Conservation (phyloP, 2,797 vertebrate species). For the Platyrinchus mystaceus region DNA sequence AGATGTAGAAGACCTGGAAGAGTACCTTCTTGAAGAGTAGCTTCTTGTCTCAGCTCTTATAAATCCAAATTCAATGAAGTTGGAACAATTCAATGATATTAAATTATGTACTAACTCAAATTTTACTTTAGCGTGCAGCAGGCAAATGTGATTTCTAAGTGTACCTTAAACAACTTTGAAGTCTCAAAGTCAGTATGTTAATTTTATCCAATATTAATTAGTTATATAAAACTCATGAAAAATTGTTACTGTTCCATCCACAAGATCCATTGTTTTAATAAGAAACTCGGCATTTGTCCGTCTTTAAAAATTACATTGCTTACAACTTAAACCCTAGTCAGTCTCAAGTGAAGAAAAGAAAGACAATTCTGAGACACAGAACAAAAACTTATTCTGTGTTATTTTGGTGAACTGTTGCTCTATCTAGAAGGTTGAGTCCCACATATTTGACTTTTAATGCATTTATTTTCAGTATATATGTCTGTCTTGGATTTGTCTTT, state of each 20-base stretch:
- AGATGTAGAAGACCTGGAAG: background rate
- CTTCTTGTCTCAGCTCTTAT: background rate
- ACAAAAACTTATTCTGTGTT: background rate
- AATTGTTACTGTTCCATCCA: background rate
- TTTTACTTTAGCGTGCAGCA: background rate
- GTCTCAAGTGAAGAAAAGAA: background rate
- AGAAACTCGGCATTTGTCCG: background rate
- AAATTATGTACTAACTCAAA: background rate
- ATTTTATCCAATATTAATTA: background rate
- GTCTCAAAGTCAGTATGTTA: background rate
- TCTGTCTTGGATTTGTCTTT: background rate
- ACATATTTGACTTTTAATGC: background rate
- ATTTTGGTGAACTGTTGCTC: background rate
- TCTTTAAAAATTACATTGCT: background rate
- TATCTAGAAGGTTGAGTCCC: background rate
- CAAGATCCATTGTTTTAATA: background rate
- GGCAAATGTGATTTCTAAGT: background rate
- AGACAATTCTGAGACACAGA: background rate
- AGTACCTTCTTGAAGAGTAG: background rate
- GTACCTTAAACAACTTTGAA: background rate
- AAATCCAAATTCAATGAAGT: background rate
- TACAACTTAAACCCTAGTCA: background rate
- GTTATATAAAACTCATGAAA: background rate
- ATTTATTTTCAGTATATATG: conserved; percentile 24
- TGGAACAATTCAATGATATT: background rate